Percentiles rank a stretch among this genome's conserved stretches.
Evolutionary conservation across 2,888 invertebrate species (phyloP).

Genomic region (Ectemnius cavifrons): DNA sequence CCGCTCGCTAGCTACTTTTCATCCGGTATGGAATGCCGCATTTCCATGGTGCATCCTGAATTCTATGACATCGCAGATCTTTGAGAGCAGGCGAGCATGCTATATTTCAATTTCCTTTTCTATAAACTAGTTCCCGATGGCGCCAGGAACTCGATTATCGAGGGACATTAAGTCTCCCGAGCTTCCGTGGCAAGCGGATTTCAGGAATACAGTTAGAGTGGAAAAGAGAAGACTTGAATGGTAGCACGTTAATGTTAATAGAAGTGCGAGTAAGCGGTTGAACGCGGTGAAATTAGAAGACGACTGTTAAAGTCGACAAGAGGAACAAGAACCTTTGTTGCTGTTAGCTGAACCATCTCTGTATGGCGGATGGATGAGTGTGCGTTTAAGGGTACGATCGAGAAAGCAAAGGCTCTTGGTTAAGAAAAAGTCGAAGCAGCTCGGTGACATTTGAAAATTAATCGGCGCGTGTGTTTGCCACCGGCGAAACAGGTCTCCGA

Average conservation of each 20-base stretch:
- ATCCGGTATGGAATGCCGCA: conserved; percentile 36
- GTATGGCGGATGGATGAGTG: background rate
- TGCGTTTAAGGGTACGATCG: background rate
- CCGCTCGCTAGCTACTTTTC: conserved; percentile 42
- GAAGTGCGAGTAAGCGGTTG: background rate
- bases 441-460: conserved; percentile 41
- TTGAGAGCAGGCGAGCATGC: conserved; percentile 5
- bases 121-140: conserved; percentile 22
- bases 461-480: conserved; percentile 34
- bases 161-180: background rate
- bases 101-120: conserved; percentile 38
- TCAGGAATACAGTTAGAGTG: conserved; percentile 1
- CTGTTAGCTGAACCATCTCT: background rate
- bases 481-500: conserved; percentile 34
- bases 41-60: conserved; percentile 26
- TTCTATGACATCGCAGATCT: conserved; percentile 14
- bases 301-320: background rate
- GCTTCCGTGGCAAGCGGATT: background rate
- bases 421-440: conserved; percentile 15
- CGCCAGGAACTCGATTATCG: background rate
- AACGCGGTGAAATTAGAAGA: background rate
- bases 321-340: background rate
- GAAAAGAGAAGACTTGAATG: background rate
- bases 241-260: background rate
- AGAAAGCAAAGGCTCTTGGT: background rate